A percentile compares a stretch with the other conserved stretches of the same genome.
Evolutionary conservation across 1,140 invertebrate species (phyloP).

Genomic region (Drosophila sp.): DNA sequence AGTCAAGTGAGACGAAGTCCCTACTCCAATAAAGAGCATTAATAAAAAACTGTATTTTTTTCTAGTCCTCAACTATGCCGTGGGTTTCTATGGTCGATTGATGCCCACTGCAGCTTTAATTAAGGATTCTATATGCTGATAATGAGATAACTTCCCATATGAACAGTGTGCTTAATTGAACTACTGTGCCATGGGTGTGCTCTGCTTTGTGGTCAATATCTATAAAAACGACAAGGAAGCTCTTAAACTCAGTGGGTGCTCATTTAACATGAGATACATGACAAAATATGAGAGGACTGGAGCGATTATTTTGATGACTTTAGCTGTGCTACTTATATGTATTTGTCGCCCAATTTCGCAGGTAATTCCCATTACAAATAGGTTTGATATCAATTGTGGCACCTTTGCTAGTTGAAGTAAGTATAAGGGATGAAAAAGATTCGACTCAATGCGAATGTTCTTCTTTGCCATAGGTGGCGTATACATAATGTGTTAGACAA

Average conservation of each 20-base stretch:
- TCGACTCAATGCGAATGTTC: constrained; percentile 77
- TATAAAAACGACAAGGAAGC: constrained; percentile 87
- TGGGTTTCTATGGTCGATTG: constrained; percentile 94
- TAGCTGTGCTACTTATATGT: constrained; percentile 91
- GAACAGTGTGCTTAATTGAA: constrained; percentile 92
- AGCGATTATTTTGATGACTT: constrained; percentile 87
- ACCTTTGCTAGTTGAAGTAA: constrained; percentile 87
- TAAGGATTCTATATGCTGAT: constrained; percentile 98
- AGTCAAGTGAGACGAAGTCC: constrained; percentile 53
- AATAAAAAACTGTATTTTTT: background rate
- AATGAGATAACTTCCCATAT: constrained; percentile 97
- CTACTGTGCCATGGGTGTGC: constrained; percentile 90
- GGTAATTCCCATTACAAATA: constrained; percentile 92
- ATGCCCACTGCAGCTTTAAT: constrained; percentile 94
- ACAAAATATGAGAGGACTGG: constrained; percentile 85
- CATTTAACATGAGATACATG: constrained; percentile 87
- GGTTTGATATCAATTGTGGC: constrained; percentile 89
- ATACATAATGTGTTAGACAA: background rate
- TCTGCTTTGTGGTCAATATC: constrained; percentile 88
- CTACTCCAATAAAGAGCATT: background rate
- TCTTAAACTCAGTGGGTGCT: constrained; percentile 88
- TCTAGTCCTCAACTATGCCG: constrained; percentile 85
- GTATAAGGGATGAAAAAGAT: constrained; percentile 86
- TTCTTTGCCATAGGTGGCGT: constrained; percentile 7
- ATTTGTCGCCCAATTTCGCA: constrained; percentile 91